Conservation (phyloP, 2,888 invertebrate genomes). For the Furcula furcula region DNA sequence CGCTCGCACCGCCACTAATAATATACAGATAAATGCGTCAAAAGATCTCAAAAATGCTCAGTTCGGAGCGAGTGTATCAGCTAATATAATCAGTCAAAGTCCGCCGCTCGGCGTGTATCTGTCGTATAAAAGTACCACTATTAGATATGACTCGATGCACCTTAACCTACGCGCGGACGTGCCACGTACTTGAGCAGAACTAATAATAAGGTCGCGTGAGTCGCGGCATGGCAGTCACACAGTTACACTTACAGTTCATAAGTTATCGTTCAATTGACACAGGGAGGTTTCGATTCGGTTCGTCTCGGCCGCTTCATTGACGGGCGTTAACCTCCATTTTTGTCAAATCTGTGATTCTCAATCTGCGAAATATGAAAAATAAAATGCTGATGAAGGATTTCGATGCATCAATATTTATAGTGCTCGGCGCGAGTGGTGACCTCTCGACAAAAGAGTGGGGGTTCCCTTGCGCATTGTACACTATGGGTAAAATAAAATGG, state of each 20-base stretch:
- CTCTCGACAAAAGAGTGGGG: too few relatives aligned
- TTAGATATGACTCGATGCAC: conserved; percentile 36
- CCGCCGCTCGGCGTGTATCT: conserved; percentile 8
- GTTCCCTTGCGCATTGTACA: too few relatives aligned
- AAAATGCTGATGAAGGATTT: too few relatives aligned
- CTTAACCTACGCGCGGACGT: conserved; percentile 21
- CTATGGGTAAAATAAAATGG: too few relatives aligned
- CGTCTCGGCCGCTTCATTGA: too few relatives aligned
- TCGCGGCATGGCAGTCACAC: background rate
- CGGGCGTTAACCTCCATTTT: too few relatives aligned
- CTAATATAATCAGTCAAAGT: conserved; percentile 47
- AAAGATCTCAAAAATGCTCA: conserved; percentile 25
- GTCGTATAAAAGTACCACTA: conserved; percentile 22
- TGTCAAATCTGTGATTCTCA: too few relatives aligned
- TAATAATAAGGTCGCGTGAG: background rate
- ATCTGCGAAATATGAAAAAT: too few relatives aligned
- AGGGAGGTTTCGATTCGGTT: background rate
- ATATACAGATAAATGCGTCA: conserved; percentile 32
- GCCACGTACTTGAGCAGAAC: conserved; percentile 37
- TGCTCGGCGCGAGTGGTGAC: too few relatives aligned
- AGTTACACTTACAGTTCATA: background rate
- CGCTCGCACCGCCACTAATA: conserved; percentile 13
- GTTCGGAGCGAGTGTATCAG: conserved; percentile 26
- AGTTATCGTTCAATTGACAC: background rate
- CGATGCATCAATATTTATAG: too few relatives aligned